A percentile compares a stretch with the other conserved stretches of the same genome.
Conservation (phyloP, 2,797 vertebrate genomes). For the Sus cebifrons region DNA sequence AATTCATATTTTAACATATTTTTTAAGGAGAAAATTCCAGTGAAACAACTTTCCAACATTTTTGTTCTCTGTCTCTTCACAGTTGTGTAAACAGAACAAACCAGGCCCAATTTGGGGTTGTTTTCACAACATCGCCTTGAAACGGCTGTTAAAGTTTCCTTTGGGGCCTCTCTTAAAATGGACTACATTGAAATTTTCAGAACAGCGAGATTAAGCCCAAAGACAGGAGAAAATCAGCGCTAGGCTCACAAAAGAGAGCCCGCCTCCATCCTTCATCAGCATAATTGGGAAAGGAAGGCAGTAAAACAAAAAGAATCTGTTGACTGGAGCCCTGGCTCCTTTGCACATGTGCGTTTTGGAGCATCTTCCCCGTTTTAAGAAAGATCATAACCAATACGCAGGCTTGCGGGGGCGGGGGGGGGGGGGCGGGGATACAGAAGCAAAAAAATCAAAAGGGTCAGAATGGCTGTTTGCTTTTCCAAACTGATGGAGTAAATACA, state of each 20-base stretch:
- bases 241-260: neutral
- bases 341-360: no score
- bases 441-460: neutral
- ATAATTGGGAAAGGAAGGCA: neutral
- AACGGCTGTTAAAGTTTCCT: neutral
- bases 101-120: neutral
- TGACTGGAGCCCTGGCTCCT: no score
- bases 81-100: conserved; percentile 10
- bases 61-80: neutral
- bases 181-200: neutral
- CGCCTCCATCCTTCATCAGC: neutral
- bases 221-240: neutral
- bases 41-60: neutral
- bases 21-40: neutral
- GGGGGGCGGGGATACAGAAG: neutral
- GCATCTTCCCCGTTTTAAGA: neutral
- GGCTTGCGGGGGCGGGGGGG: neutral
- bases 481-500: conserved; percentile 25
- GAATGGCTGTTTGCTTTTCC: conserved; percentile 50
- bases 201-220: neutral
- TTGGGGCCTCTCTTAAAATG: neutral
- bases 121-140: neutral
- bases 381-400: neutral
- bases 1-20: neutral
- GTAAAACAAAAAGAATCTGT: no score